Evolutionary conservation across 1,140 invertebrate genomes (phyloP).

Genomic region (Ceratosolen fusciceps): DNA sequence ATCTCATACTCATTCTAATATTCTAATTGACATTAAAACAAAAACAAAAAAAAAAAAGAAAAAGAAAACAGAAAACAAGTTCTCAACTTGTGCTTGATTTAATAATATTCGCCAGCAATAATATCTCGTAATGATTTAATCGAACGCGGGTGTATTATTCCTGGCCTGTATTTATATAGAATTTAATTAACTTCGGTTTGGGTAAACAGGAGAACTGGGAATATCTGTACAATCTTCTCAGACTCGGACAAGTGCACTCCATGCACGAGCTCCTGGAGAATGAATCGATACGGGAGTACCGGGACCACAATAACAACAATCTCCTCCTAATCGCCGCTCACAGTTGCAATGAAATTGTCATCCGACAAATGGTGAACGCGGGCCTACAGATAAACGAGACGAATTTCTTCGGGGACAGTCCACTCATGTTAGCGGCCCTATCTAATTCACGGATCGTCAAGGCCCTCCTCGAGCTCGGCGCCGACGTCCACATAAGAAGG

Average conservation of each 20-base stretch:
- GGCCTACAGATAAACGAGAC: not conserved
- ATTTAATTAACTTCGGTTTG: too few species aligned
- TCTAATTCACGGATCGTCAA: not conserved
- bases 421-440: not conserved
- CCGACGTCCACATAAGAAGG: not conserved
- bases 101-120: too few species aligned
- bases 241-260: not conserved
- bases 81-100: too few species aligned
- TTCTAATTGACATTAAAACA: too few species aligned
- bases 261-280: not conserved
- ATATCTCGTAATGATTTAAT: too few species aligned
- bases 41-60: too few species aligned
- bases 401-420: not conserved
- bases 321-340: not conserved
- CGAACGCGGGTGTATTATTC: too few species aligned
- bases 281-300: not conserved
- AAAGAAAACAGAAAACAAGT: too few species aligned
- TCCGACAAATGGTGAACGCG: not conserved
- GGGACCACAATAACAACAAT: not conserved
- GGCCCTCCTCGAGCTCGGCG: slow-evolving; percentile 9
- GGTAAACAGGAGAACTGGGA: not conserved
- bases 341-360: not conserved
- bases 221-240: not conserved
- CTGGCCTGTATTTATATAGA: too few species aligned
- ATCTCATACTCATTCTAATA: too few species aligned